Evolutionary conservation across 2,888 invertebrate species (phyloP), one percentile per base, ranked within the genome.

Genomic region (Orgyia antiqua): DNA sequence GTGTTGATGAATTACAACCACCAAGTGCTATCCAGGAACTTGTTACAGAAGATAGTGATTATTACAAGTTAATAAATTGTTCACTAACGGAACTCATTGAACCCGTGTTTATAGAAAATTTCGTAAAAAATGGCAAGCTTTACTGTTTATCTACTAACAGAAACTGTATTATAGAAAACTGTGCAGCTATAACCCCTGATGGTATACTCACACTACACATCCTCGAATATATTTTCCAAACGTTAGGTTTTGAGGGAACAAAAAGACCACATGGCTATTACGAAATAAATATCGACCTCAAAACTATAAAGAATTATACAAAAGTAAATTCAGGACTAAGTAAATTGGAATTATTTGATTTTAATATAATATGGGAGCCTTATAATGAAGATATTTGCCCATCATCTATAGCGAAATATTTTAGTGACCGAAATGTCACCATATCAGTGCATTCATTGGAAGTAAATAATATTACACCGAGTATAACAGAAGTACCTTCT

Each of bases 361-460:
- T 79, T 27, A 42, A 58, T 25, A 27, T 86, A 20, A 41, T 41
- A 10, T 86, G 86, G 86, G 70, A 74, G 30, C 78, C 86, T 1
- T 48, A 54, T 26, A 42, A 60, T 25, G 68, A 71, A 27, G 50
- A 66, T 27, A 45, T 83, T 1, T 83, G 84, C 30, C 84, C 83
- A 9, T 86, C 84, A 2, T 77, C 83, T 2, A 52, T 86, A 37
- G 86, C 83, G 6, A 83, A 78, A 42, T 84, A 82, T 47, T 82
- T 86, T 30, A 48, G 53, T 48, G 72, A 77, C 8, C 64, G 51
- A 46, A 45, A 65, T 25, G 41, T 74, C 7, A 42, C 31, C 28
- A 68, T 82, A 1, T 39, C 65, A 2, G 42, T 66, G 2, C 55
- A 66, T 27, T 44, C 58, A 3, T 33, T 74, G 6, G 32, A 53